These are phyloP conservation scores for Callopanchax toddi DNA, from an alignment of 2,113 vertebrate genomes.

Conservation along the genomic window DNA sequence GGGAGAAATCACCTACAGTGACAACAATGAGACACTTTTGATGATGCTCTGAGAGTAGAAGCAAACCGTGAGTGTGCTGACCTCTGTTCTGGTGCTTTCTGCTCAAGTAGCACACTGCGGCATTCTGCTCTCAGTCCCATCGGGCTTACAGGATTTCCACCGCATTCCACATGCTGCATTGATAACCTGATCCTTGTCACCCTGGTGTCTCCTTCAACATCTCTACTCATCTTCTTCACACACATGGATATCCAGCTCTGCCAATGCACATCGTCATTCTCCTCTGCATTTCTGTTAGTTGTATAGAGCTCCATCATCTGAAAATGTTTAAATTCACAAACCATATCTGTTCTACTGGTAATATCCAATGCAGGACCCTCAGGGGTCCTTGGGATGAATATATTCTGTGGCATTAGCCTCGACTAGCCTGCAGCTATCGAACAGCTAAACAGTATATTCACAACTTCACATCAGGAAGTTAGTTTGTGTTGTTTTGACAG, in stretches of 20 bases:
- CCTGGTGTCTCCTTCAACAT: constrained; percentile 47
- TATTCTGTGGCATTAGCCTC: not conserved
- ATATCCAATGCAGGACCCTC: not conserved
- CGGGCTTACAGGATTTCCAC: constrained; percentile 75
- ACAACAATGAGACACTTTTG: not conserved
- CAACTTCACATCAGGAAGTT: not conserved
- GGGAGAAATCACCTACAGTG: not conserved
- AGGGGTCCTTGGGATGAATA: not conserved
- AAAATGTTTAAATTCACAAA: not conserved
- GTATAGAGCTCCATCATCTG: not conserved
- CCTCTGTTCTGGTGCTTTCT: constrained; percentile 47
- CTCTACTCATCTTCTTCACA: constrained; percentile 23
- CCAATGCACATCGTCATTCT: constrained; percentile 1
- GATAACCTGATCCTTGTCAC: constrained; percentile 63
- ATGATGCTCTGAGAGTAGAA: not conserved
- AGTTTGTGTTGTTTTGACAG: not conserved
- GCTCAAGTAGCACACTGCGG: constrained; percentile 58
- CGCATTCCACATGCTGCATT: constrained; percentile 54
- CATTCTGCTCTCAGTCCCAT: constrained; percentile 58
- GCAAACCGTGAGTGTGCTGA: constrained; percentile 45
- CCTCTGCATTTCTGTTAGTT: not conserved
- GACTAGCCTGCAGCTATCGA: not conserved
- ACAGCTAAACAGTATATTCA: constrained; percentile 8
- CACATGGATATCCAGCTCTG: not conserved
- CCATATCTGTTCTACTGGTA: not conserved